Percentiles rank a stretch among this genome's conserved stretches.
Evolutionary conservation across 2,797 vertebrate species (phyloP).

Genomic region (Gallirallus australis): DNA sequence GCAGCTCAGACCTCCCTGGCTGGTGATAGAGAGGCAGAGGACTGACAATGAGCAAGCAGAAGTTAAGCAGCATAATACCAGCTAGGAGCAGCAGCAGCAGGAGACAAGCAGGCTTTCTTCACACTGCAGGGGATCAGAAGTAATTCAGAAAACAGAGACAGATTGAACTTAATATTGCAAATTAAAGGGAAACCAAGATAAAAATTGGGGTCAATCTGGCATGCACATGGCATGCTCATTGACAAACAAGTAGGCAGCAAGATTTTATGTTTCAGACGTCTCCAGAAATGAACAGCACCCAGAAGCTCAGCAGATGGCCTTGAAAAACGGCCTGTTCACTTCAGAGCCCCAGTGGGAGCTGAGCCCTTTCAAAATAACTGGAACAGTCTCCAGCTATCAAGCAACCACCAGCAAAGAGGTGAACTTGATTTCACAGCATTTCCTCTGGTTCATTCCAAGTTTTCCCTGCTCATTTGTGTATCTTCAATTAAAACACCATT

Average conservation of each 20-base stretch:
- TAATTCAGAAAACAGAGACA: slow-evolving; percentile 27
- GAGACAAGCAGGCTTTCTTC: slow-evolving; percentile 18
- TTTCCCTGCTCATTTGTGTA: neutral
- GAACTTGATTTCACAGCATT: slow-evolving; percentile 29
- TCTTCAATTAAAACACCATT: slow-evolving; percentile 6
- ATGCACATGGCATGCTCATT: neutral
- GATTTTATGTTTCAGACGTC: slow-evolving; percentile 29
- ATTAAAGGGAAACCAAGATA: slow-evolving; percentile 39
- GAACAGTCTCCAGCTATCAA: slow-evolving; percentile 12
- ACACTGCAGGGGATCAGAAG: slow-evolving; percentile 28
- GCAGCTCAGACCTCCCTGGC: neutral
- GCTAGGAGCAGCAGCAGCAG: slow-evolving; percentile 34
- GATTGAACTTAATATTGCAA: slow-evolving; percentile 24
- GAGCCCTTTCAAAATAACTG: slow-evolving; percentile 44
- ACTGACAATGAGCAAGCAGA: neutral
- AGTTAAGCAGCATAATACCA: neutral
- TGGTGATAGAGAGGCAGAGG: neutral
- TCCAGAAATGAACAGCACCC: slow-evolving; percentile 39
- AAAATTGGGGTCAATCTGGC: slow-evolving; percentile 33
- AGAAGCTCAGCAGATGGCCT: slow-evolving; percentile 57
- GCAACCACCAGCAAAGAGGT: slow-evolving; percentile 1
- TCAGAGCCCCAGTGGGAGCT: slow-evolving; percentile 32
- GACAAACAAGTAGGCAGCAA: neutral
- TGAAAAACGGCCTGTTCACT: slow-evolving; percentile 7
- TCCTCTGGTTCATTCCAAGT: slow-evolving; percentile 38